Evolutionary conservation across 1,140 invertebrate genomes (phyloP).

Genomic region (Phymastichus coffea): DNA sequence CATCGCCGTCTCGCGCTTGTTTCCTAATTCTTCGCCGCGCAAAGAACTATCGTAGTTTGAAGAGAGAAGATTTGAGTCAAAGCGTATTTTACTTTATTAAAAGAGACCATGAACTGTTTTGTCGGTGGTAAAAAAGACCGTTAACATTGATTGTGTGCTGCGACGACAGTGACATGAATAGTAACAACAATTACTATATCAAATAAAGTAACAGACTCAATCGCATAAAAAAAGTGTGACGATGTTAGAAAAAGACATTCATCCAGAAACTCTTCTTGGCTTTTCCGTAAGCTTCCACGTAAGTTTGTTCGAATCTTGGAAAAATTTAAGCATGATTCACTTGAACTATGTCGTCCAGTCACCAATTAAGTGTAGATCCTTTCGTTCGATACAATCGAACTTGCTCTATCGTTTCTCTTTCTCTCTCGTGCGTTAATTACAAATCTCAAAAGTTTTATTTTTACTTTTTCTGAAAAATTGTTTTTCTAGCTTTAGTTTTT

Average conservation of each 20-base stretch:
- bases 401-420: no score
- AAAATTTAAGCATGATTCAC: conserved; percentile 39
- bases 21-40: conserved; percentile 35
- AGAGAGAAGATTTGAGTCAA: conserved; percentile 32
- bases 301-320: conserved; percentile 32
- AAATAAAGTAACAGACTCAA: conserved; percentile 38
- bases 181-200: conserved; percentile 36
- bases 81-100: conserved; percentile 34
- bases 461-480: no score
- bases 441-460: conserved; percentile 25
- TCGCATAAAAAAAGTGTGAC: no score
- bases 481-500: no score
- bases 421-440: conserved; percentile 8
- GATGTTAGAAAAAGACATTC: no score
- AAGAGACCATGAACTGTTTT: conserved; percentile 32
- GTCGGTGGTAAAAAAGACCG: neutral
- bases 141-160: neutral
- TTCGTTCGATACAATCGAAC: conserved; percentile 30
- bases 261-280: conserved; percentile 25
- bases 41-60: conserved; percentile 33
- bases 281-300: no score
- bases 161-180: conserved; percentile 35
- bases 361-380: conserved; percentile 38
- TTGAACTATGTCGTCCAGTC: conserved; percentile 34
- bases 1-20: conserved; percentile 26